Conservation (phyloP, 1,140 invertebrate species). For the Calycopis cecrops region DNA sequence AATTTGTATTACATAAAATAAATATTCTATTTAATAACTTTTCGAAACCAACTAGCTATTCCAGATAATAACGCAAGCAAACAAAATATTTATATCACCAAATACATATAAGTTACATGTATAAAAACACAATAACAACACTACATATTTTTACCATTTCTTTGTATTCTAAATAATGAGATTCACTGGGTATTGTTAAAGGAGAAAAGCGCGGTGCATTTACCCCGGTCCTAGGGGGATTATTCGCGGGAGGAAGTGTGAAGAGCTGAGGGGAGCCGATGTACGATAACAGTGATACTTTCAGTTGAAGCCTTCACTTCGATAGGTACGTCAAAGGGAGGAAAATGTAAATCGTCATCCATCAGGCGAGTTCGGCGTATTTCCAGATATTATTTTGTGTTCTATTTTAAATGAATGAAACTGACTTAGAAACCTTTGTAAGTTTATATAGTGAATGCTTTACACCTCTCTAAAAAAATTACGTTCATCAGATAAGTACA, state of each 20-base stretch:
- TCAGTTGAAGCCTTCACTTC: conserved; percentile 30
- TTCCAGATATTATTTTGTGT: too few species aligned
- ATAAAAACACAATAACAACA: not conserved
- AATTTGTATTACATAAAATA: too few species aligned
- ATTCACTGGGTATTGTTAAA: conserved; percentile 29
- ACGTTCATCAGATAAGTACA: conserved; percentile 48
- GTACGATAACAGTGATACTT: conserved; percentile 55
- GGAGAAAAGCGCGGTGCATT: conserved; percentile 23
- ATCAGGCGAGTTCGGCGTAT: too few species aligned
- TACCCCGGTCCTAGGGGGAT: conserved; percentile 52
- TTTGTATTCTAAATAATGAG: not conserved
- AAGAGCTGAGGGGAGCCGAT: conserved; percentile 48
- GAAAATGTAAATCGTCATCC: too few species aligned
- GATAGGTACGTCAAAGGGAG: too few species aligned
- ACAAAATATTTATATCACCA: too few species aligned
- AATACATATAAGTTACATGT: not conserved
- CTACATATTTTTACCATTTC: not conserved
- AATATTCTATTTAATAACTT: too few species aligned
- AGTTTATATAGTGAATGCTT: too few species aligned
- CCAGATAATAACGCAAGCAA: not conserved
- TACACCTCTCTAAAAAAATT: too few species aligned
- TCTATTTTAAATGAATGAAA: too few species aligned
- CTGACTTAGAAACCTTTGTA: too few species aligned
- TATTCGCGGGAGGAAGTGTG: conserved; percentile 62
- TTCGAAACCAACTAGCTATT: not conserved